Evolutionary conservation across 2,888 invertebrate species (phyloP), one percentile per base, ranked within the genome.

Genomic region (Cotesia congregata): DNA sequence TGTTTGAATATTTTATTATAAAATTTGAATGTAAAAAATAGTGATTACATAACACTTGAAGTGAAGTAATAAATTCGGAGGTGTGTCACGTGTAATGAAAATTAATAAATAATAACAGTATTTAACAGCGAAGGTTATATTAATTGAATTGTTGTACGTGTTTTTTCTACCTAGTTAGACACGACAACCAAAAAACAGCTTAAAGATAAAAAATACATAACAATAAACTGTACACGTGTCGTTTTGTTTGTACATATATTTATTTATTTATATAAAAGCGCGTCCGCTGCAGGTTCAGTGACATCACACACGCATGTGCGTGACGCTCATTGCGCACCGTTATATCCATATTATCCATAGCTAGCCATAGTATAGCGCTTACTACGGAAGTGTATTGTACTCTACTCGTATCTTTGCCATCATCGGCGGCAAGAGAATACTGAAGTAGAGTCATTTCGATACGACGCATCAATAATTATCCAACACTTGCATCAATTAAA

Each of bases 231-330:
- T 62, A 62, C n/a, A 62, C 17, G 62, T 62, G 17, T 15, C 15
- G 62, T 62, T 20, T 62, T 7, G 15, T 17, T n/a, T 62, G 15
- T 17, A 62, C 62, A 62, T 20, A 15, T 20, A 30, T 61, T 40
- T 50, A 69, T 62, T 62, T 71, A 65, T 30, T 70, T 59, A 60
- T 12, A 64, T 71, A 72, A 65, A 41, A 67, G 75, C 74, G 50
- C 61, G 73, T 75, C 72, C 79, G 81, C 78, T 81, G 82, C 85
- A 89, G 83, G 89, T 89, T 89, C 89, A 89, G 89, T 89, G 88
- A 89, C 89, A 89, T 88, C 85, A 84, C 84, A 86, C 84, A 87
- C 86, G 87, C 86, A 85, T 83, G 85, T 89, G 88, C 89, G 88
- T 89, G 89, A 89, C 88, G 88, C 84, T 82, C 81, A 81, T 81